phyloP scores from a whole-genome alignment of 2,113 vertebrate species.

The Xiphophorus maculatus region DNA sequence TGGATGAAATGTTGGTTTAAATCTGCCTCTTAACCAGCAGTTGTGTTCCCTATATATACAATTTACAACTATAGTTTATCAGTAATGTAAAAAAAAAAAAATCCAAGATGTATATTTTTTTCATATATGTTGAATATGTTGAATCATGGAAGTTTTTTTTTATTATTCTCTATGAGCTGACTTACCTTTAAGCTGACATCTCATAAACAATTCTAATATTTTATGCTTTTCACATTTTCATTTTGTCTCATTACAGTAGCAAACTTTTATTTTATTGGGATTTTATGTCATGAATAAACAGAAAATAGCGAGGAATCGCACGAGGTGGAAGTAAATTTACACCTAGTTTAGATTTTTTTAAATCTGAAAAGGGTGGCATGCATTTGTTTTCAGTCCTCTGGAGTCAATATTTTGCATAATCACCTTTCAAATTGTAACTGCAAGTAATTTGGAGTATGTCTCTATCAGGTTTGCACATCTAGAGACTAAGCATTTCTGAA shows the following conservation, averaged over 20 bases:
- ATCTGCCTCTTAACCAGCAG: background rate
- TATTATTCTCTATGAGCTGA: background rate
- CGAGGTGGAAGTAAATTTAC: background rate
- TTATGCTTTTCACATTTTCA: background rate
- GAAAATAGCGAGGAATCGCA: too few species aligned
- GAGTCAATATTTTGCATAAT: background rate
- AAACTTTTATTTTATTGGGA: too few species aligned
- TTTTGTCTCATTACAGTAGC: too few species aligned
- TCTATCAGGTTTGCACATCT: background rate
- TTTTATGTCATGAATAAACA: too few species aligned
- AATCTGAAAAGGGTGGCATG: background rate
- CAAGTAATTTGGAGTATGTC: too few species aligned
- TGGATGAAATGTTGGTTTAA: background rate
- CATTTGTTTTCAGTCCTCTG: background rate
- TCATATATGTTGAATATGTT: background rate
- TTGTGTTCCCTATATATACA: background rate
- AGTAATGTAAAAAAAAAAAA: background rate
- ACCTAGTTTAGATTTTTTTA: background rate
- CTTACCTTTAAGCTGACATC: background rate
- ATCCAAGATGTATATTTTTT: background rate
- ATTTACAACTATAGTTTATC: background rate
- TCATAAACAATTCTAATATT: background rate
- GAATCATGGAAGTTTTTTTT: background rate
- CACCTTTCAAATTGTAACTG: too few species aligned
- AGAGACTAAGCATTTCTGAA: background rate